Base-by-base conservation (phyloP, 2,888 invertebrate species). In the Chirona hameri region DNA sequence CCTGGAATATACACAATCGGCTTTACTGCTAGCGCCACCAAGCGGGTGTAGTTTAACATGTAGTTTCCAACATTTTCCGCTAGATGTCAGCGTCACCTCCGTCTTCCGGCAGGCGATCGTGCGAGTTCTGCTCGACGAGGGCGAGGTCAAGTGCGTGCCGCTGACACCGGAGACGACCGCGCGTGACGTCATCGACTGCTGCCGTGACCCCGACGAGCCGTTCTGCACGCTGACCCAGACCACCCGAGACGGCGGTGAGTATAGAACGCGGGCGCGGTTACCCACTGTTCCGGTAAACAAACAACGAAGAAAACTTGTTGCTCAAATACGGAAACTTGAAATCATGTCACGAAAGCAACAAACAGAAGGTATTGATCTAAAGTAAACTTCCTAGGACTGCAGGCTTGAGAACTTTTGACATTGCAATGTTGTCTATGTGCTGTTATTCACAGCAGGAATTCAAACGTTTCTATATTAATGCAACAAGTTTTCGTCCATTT, bases 71-170 rank as follows among this genome's bases (percentile, higher is more conserved):
- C 1, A 2, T 18, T 18, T 0, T 14, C 72, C 72, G 31, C 31
- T 31, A 72, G 72, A 31, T 72, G 72, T 72, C 72, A 72, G 72
- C 29, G 29, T 10, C 69, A 12, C 18, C 72, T 31, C n/a, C 21
- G 60, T 31, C 18, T 3, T 29, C 31, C 31, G 65, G 39, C 76
- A 76, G 76, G 76, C 76, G 76, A 76, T 76, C 76, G 76, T 76
- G 21, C 76, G 76, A 21, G 76, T 76, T 46, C 46, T 76, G 76
- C 76, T 76, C 39, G 76, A 76, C 76, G 76, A 76, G 76, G 76
- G 76, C 76, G 76, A 76, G 76, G 76, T 76, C 76, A 76, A 76
- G 76, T 76, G 76, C 76, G 76, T 76, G 76, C 76, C 76, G 21
- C 76, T 76, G 76, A 76, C 76, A 46, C 76, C 76, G 39, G 76